These are phyloP conservation scores for Melipona quadrifasciata DNA, from an alignment of 1,140 invertebrate genomes.

Conservation along the genomic window DNA sequence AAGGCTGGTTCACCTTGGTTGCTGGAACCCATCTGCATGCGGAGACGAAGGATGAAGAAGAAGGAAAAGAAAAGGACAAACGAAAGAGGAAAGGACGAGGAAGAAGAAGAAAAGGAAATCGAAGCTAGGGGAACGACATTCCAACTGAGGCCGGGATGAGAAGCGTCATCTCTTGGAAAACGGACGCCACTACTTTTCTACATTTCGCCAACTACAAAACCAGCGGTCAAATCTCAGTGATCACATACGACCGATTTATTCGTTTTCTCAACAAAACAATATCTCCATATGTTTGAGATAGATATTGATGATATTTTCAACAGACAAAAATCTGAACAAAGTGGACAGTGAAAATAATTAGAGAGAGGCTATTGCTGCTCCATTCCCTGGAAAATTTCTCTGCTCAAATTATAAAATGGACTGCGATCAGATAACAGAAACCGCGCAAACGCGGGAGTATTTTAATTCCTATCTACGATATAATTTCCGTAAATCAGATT, in stretches of 20 bases:
- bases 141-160: conserved; percentile 61
- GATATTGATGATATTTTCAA: no score
- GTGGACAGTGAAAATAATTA: not conserved
- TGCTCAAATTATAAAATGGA: conserved; percentile 4
- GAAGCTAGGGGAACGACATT: conserved; percentile 70
- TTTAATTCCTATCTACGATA: conserved; percentile 24
- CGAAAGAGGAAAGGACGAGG: conserved; percentile 12
- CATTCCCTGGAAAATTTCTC: not conserved
- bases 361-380: not conserved
- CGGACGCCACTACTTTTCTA: conserved; percentile 31
- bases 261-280: not conserved
- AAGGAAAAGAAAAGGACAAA: conserved; percentile 44
- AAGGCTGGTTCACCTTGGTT: conserved; percentile 80
- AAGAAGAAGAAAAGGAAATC: conserved; percentile 57
- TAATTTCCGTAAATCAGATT: conserved; percentile 34
- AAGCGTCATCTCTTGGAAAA: conserved; percentile 67
- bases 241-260: not conserved
- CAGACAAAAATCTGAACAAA: not conserved
- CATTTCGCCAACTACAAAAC: conserved; percentile 37
- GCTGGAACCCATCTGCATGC: conserved; percentile 77
- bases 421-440: conserved; percentile 25
- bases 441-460: not conserved
- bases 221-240: not conserved
- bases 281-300: not conserved
- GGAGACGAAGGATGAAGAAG: conserved; percentile 48